Evolutionary conservation across 1,140 invertebrate species (phyloP).

Genomic region (Pachypeltis micranthus): DNA sequence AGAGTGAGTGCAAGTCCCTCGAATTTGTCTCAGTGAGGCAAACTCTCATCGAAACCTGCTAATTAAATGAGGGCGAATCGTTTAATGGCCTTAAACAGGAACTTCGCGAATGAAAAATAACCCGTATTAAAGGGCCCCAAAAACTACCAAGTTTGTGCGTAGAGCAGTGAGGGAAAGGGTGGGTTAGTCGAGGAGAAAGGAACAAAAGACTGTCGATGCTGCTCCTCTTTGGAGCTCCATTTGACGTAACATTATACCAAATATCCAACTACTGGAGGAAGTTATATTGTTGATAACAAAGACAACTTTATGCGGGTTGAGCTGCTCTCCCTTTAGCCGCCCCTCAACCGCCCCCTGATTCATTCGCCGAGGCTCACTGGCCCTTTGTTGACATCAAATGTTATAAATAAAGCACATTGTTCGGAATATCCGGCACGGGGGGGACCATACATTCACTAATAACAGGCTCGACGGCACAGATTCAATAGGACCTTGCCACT

Average conservation of each 20-base stretch:
- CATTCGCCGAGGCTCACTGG: neutral
- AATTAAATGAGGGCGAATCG: no score
- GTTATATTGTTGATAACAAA: constrained; percentile 14
- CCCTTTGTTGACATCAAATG: constrained; percentile 5
- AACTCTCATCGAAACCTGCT: no score
- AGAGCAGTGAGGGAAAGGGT: no score
- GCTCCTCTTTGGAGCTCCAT: neutral
- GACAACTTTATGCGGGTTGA: constrained; percentile 12
- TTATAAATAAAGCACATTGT: neutral
- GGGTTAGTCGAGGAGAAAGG: no score
- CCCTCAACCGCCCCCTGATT: neutral
- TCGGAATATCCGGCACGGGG: neutral
- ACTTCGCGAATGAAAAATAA: no score
- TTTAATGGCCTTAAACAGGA: no score
- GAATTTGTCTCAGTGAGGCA: no score
- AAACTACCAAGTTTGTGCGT: no score
- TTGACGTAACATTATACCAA: constrained; percentile 17
- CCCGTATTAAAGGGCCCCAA: no score
- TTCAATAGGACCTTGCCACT: neutral
- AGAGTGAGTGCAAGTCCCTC: no score
- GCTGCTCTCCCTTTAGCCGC: neutral
- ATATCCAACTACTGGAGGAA: constrained; percentile 18
- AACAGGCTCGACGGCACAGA: neutral
- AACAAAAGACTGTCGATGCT: constrained; percentile 10
- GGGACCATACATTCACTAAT: neutral